Evolutionary conservation across 2,113 vertebrate species (phyloP).

Genomic region (Cynopterus brachyotis): DNA sequence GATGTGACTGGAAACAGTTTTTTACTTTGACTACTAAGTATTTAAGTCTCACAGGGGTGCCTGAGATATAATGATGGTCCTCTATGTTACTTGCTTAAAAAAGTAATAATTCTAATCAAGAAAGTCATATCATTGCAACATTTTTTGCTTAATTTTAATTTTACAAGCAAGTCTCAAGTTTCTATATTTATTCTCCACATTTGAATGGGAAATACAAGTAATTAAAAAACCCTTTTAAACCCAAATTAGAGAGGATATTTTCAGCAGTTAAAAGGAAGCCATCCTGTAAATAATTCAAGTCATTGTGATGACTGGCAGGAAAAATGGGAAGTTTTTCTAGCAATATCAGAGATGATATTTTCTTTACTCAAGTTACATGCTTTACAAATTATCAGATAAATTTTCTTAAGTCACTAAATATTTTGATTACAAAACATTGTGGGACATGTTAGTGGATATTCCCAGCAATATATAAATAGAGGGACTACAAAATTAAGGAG

Average conservation of each 20-base stretch:
- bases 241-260: slow-evolving; percentile 65
- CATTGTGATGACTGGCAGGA: slow-evolving; percentile 53
- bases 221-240: slow-evolving; percentile 64
- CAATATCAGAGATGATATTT: background rate
- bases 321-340: background rate
- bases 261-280: slow-evolving; percentile 54
- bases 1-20: background rate
- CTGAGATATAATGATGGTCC: background rate
- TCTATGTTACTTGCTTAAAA: background rate
- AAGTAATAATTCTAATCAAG: background rate
- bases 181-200: slow-evolving; percentile 53
- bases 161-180: slow-evolving; percentile 43
- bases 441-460: background rate
- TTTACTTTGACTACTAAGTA: slow-evolving; percentile 27
- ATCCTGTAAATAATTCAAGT: slow-evolving; percentile 48
- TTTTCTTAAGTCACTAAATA: slow-evolving; percentile 28
- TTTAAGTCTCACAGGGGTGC: background rate
- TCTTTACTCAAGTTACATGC: background rate
- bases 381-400: slow-evolving; percentile 34
- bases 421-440: slow-evolving; percentile 2
- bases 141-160: slow-evolving; percentile 47
- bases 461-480: background rate
- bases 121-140: background rate
- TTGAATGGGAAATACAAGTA: slow-evolving; percentile 58
- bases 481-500: background rate